Evolutionary conservation across 2,888 invertebrate species (phyloP).

Genomic region (Cantharis flavilabris): DNA sequence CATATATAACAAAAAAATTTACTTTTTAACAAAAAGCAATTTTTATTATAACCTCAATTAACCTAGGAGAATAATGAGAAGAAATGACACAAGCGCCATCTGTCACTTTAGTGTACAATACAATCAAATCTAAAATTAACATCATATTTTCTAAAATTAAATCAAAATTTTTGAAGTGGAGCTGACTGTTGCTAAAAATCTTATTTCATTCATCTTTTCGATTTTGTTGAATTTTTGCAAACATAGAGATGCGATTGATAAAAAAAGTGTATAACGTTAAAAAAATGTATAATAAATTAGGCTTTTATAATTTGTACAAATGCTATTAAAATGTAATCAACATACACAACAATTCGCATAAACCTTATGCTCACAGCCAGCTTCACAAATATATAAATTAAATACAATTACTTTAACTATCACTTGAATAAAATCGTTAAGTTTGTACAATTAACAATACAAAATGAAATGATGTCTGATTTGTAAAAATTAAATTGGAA

Average conservation of each 20-base stretch:
- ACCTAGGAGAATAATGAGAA: conserved; percentile 9
- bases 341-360: not conserved
- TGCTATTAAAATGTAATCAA: not conserved
- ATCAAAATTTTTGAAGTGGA: not conserved
- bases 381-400: conserved; percentile 2
- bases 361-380: conserved; percentile 10
- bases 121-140: not conserved
- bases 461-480: not conserved
- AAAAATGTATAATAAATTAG: not conserved
- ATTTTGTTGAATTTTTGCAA: not conserved
- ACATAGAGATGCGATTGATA: not conserved
- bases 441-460: not conserved
- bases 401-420: not conserved
- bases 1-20: not conserved
- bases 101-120: not conserved
- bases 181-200: not conserved
- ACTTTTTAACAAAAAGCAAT: not conserved
- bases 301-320: not conserved
- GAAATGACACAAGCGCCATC: not conserved
- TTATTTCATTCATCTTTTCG: not conserved
- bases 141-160: not conserved
- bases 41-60: conserved; percentile 13
- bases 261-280: not conserved
- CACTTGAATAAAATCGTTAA: not conserved
- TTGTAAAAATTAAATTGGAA: not conserved